Conservation (phyloP, 2,113 vertebrate genomes). For the Falco punctatus region DNA sequence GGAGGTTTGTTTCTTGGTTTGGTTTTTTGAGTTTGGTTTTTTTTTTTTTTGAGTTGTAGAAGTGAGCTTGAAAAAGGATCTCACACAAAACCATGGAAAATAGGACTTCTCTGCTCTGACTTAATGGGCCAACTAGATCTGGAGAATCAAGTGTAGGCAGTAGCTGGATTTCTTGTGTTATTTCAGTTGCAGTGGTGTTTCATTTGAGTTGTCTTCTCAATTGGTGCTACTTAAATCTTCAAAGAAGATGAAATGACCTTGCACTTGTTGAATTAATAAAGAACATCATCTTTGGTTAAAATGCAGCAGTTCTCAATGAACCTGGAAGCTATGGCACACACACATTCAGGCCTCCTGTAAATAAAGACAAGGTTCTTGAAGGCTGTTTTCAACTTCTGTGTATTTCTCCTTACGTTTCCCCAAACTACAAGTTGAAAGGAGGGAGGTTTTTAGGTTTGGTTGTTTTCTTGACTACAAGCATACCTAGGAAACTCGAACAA, state of each 20-base stretch:
- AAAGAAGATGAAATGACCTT: background rate
- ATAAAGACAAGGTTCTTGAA: background rate
- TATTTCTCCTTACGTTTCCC: background rate
- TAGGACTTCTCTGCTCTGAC: too few relatives aligned
- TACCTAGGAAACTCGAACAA: background rate
- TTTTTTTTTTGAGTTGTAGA: background rate
- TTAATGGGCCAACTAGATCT: background rate
- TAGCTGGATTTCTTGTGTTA: background rate
- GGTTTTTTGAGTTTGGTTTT: too few relatives aligned
- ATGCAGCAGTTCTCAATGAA: background rate
- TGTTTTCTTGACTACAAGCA: background rate
- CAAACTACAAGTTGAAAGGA: background rate
- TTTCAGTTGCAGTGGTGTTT: background rate
- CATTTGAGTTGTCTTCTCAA: background rate
- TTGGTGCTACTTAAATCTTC: background rate
- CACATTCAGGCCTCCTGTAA: background rate
- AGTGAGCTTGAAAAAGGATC: background rate
- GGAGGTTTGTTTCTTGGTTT: too few relatives aligned
- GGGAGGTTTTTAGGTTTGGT: background rate
- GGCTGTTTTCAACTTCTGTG: background rate
- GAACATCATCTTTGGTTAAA: background rate
- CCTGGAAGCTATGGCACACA: background rate
- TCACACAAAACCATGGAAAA: background rate
- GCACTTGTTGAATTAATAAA: background rate
- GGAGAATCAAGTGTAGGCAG: background rate